phyloP scores from a whole-genome alignment of 1,140 invertebrate species.

The Saccostrea echinata region DNA sequence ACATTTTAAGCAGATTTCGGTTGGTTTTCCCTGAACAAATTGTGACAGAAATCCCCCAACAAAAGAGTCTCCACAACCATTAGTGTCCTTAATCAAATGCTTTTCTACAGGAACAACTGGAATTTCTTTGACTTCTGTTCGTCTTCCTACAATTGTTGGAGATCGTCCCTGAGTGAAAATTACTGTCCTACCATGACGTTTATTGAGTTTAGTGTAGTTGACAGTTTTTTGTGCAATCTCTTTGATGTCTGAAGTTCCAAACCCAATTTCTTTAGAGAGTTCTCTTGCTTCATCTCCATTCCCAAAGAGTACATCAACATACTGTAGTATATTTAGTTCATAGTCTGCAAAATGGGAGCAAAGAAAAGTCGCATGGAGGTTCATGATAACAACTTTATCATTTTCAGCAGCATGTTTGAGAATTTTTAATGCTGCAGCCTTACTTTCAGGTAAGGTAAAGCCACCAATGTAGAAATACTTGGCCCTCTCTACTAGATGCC shows the following conservation, averaged over 20 bases:
- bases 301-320: slow-evolving; percentile 97
- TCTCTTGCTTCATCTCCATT: slow-evolving; percentile 94
- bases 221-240: slow-evolving; percentile 92
- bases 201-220: slow-evolving; percentile 89
- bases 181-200: slow-evolving; percentile 83
- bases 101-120: slow-evolving; percentile 67
- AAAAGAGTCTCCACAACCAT: slow-evolving; percentile 99
- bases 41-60: slow-evolving; percentile 97
- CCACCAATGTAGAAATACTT: slow-evolving; percentile 95
- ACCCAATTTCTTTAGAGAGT: slow-evolving; percentile 88
- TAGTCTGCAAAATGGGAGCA: slow-evolving; percentile 92
- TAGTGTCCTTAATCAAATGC: slow-evolving; percentile 87
- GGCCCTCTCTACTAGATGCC: slow-evolving; percentile 88
- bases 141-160: slow-evolving; percentile 90
- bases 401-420: slow-evolving; percentile 87
- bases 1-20: slow-evolving; percentile 91
- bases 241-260: slow-evolving; percentile 87
- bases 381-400: slow-evolving; percentile 93
- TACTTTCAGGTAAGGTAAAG: slow-evolving; percentile 97
- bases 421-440: slow-evolving; percentile 90
- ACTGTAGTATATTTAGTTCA: slow-evolving; percentile 91
- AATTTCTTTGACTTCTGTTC: slow-evolving; percentile 66
- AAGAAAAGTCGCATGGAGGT: slow-evolving; percentile 98
- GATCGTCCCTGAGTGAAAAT: slow-evolving; percentile 95
- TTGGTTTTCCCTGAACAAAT: slow-evolving; percentile 87